Base-by-base conservation (phyloP, 1,140 invertebrate genomes). In the Carposina sasakii region DNA sequence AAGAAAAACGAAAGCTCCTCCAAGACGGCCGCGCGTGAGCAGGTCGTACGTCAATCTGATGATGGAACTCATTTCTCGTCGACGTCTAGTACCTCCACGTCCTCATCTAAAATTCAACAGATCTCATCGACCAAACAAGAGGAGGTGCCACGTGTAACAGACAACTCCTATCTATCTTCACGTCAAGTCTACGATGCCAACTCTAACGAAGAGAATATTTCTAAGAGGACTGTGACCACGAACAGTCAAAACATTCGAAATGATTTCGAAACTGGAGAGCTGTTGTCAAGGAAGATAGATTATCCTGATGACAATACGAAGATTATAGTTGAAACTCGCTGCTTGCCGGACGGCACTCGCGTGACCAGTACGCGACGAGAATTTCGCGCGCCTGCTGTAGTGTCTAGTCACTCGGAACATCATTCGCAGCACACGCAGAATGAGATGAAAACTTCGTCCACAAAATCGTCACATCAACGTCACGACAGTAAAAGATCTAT, bases 311-410 rank as follows among this genome's bases (percentile, higher is more conserved):
- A 87, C 6, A 88, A 88, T 61, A 90, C 89, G 4, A 90, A 87
- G 71, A 85, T 90, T 50, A 87, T 87, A 10, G 88, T 87, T 17
- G 90, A 90, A 52, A 90, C 89, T 1, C 87, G 89, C 57, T 85
- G 86, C 20, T 67, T 90, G n/a, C 87, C 88, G 10, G 89, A 91
- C 62, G 90, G 90, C 15, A 89, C 88, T 13, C 85, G 83, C 49
- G 87, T 90, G 2, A 90, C 89, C 16, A 90, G 89, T 53, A 90
- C 88, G 24, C 84, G 86, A 39, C 87, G 89, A 28, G 89, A 90
- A 54, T 89, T 88, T 17, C 87, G 85, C 23, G 85, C 76, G 16
- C 77, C 76, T 9, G 46, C 52, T 4, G 65, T 70, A 15, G 66
- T 75, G 23, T 72, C 52, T 21, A 71, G 54, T 21, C 69, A 66